These are phyloP conservation scores for Calvadosia cruxmelitensis DNA, from an alignment of 30 jellyfish, hydroid and myxozoan genomes.

Conservation along the genomic window DNA sequence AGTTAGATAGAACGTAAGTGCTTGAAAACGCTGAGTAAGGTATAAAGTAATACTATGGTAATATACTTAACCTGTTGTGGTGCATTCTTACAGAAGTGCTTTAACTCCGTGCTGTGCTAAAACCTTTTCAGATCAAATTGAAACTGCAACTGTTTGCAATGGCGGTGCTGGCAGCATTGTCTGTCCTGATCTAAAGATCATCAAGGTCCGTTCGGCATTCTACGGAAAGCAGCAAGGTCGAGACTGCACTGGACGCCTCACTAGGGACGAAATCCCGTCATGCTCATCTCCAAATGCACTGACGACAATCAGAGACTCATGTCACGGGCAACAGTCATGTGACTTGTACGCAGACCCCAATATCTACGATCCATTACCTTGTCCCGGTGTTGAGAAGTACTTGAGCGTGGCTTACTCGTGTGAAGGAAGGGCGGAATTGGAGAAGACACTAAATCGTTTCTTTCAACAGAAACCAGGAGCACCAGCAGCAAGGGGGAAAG, in stretches of 20 bases:
- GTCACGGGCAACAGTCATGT: slow-evolving; percentile 98
- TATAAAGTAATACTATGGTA: too few species aligned
- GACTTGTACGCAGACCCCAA: slow-evolving; percentile 75
- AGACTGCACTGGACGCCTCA: slow-evolving; percentile 65
- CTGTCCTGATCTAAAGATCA: slow-evolving; percentile 64
- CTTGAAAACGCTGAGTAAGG: too few species aligned
- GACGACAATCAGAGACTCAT: slow-evolving; percentile 44
- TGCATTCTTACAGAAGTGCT: too few species aligned
- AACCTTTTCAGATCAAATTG: not conserved
- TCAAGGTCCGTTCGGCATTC: slow-evolving; percentile 71
- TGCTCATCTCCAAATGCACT: slow-evolving; percentile 83
- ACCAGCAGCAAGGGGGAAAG: not conserved
- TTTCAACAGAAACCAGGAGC: not conserved
- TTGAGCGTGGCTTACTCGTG: slow-evolving; percentile 77
- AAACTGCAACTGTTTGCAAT: slow-evolving; percentile 19
- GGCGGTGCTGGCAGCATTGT: slow-evolving; percentile 72
- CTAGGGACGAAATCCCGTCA: slow-evolving; percentile 67
- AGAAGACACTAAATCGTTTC: slow-evolving; percentile 18
- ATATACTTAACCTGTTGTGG: too few species aligned
- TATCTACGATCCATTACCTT: slow-evolving; percentile 63
- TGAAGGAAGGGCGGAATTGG: slow-evolving; percentile 50
- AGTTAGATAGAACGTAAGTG: too few species aligned
- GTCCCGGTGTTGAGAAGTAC: slow-evolving; percentile 50
- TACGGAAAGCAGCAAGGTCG: slow-evolving; percentile 76
- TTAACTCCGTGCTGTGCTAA: too few species aligned